Evolutionary conservation across 2,888 invertebrate species (phyloP), one percentile per base, ranked within the genome.

Genomic region (Lacanobia oleracea): DNA sequence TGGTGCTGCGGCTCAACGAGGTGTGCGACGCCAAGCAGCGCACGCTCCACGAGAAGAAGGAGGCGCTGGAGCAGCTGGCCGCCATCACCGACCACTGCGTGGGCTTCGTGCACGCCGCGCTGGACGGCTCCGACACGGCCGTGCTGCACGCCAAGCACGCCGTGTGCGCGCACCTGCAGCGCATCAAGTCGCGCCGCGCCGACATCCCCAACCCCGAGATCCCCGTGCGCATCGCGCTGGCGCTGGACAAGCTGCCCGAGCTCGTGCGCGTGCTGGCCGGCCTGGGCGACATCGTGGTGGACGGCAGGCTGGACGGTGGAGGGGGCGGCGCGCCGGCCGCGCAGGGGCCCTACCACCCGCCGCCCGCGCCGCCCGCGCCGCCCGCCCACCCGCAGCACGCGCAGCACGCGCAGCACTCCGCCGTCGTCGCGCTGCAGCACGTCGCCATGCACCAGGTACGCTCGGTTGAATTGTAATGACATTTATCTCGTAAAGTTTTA

Each of bases 131-230:
- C 85, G 98, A 98, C 92, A 98, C 98, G 94, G 98, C 98, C 59
- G 96, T 98, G 86, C 95, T 98, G 81, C 98, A 98, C 91, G 97
- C 97, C 93, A 98, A 98, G 96, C 98, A 97, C 95, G 97, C 97
- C 82, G 96, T 97, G 75, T 82, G 87, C 84, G 86, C 87, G 82
- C 98, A 98, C 94, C 96, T 98, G 87, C 98, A 98, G 93, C 97
- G 98, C 90, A 97, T 98, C 88, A 98, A 98, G 94, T 97, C 97
- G 87, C 97, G 98, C 79, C 96, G 98, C 86, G 98, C 98, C 4
- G 98, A 98, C 94, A 98, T 98, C 91, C 98, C 98, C 82, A 98
- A 98, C 96, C 98, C 98, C 23, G 98, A 98, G 95, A 98, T 98
- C 85, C 98, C 98, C 50, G 98, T 98, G 82, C 96, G 98, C 88